Evolutionary conservation across 1,140 invertebrate genomes (phyloP), one percentile per base, ranked within the genome.

Genomic region (Doryteuthis pealeii): DNA sequence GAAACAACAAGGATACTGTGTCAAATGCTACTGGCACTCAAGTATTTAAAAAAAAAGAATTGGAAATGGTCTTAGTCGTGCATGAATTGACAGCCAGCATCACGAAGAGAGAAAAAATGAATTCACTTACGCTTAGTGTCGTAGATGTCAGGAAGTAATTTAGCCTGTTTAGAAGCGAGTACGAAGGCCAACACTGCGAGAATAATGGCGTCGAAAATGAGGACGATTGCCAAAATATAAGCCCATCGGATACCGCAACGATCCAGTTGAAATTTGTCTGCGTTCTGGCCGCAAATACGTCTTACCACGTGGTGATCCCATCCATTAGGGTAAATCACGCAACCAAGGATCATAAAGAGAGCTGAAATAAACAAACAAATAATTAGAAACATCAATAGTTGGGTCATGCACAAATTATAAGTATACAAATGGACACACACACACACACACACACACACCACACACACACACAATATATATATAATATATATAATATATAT

Each of bases 231-330:
- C 74, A 99, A 89, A 10, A 97, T 91, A 89, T 96, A 98, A 0
- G 96, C 96, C 97, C 97, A 99, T 78, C 96, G 91, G 26, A 99
- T 91, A 49, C 92, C 92, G 86, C 97, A 99, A 14, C 93, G 89
- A 86, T 93, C 94, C 78, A 93, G 90, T 82, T 91, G 90, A 85
- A 93, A 97, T 43, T 91, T 91, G 79, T 91, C 92, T 1, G 95
- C 92, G 12, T 92, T 90, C 15, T 92, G 90, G 0, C 96, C 96
- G 84, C 97, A 99, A 0, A 97, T 94, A 77, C 92, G 91, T 71
- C 92, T 91, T 12, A 99, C 94, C 74, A 92, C 89, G 0, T 91
- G 89, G 18, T 95, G 92, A 82, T 95, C 93, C 96, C 96, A 99
- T 10, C 95, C 96, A 26, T 94, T 92, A 0, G 97, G 97, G 90